Evolutionary conservation across 2,113 vertebrate species (phyloP).

Genomic region (Mormyrus iriodes): DNA sequence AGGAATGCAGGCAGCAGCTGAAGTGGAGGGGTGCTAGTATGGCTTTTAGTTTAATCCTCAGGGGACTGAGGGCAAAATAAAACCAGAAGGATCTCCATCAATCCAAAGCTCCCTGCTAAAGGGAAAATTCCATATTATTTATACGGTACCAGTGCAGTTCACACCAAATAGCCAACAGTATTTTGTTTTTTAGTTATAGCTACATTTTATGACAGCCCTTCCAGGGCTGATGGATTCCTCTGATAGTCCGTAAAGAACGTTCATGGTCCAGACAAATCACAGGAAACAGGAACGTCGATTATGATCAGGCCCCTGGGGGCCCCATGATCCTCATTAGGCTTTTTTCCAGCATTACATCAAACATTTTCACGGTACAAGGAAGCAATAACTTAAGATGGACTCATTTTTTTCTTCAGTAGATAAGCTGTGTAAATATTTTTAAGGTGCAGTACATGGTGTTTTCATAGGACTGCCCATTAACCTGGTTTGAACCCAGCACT

Average conservation of each 20-base stretch:
- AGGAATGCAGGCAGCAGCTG: not conserved
- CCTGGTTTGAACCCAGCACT: not conserved
- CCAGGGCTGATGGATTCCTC: not conserved
- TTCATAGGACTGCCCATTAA: constrained; percentile 3
- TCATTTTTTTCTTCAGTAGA: not conserved
- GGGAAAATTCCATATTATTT: not conserved
- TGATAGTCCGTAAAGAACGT: not conserved
- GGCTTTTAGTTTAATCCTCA: not conserved
- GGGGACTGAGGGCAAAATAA: not conserved
- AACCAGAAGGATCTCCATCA: not conserved
- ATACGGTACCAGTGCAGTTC: not conserved
- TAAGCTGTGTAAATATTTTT: not conserved
- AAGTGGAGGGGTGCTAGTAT: not conserved
- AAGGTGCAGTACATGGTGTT: not conserved
- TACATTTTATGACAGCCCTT: not conserved
- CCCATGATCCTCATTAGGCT: not conserved
- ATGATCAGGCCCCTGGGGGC: not conserved
- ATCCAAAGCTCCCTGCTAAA: not conserved
- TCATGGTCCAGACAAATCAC: not conserved
- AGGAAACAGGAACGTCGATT: not conserved
- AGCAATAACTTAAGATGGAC: not conserved
- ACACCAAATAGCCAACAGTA: not conserved
- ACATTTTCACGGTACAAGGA: not conserved
- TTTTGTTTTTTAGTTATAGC: not conserved
- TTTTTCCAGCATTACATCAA: not conserved